Conservation (phyloP, 2,888 invertebrate genomes). For the Cotesia congregata region DNA sequence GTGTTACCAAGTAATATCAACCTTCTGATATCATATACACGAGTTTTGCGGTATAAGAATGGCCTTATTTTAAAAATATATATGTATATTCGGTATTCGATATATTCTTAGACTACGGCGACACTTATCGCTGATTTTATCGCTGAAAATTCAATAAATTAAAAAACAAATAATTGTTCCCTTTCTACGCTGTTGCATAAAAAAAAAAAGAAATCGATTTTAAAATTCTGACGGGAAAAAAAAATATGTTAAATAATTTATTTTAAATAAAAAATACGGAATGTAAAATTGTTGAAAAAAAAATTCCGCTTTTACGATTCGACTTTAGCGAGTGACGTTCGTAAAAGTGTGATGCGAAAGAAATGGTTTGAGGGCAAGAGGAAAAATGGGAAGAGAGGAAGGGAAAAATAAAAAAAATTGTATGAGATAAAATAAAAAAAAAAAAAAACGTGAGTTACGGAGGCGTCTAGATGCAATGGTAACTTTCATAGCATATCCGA, state of each 20-base stretch:
- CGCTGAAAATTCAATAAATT: not conserved
- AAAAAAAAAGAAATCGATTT: no score
- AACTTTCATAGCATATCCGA: not conserved
- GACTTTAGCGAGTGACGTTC: not conserved
- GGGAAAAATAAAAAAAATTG: not conserved
- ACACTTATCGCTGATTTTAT: conserved; percentile 1
- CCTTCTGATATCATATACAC: conserved; percentile 65
- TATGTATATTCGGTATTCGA: not conserved
- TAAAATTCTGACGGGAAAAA: not conserved
- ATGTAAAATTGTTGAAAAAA: not conserved
- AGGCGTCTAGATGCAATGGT: not conserved
- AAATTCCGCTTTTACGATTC: not conserved
- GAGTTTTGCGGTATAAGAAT: conserved; percentile 58
- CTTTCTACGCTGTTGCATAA: no score
- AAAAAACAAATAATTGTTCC: no score
- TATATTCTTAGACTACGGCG: not conserved
- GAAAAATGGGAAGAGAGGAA: not conserved
- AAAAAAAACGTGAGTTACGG: not conserved
- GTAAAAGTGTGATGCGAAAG: not conserved
- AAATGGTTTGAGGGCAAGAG: not conserved
- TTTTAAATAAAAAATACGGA: not conserved
- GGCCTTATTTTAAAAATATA: conserved; percentile 44
- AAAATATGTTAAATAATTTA: not conserved
- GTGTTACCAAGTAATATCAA: conserved; percentile 69
- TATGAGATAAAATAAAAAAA: not conserved